These are phyloP conservation scores for Drosophila recens DNA, from an alignment of 2,888 invertebrate species.

Conservation along the genomic window DNA sequence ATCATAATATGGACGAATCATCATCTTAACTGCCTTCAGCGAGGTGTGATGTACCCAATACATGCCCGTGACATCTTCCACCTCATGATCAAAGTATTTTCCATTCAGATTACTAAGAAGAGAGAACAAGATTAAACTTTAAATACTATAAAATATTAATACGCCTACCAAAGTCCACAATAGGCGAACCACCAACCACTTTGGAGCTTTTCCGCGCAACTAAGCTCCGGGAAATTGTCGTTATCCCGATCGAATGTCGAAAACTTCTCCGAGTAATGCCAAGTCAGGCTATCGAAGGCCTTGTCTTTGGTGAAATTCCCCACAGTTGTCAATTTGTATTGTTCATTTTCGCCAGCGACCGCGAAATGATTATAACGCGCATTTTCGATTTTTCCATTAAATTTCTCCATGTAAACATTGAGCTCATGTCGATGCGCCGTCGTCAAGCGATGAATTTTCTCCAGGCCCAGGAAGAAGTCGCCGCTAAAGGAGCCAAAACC, in stretches of 20 bases:
- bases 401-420: neutral
- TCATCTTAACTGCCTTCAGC: neutral
- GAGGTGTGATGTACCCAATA: neutral
- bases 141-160: neutral
- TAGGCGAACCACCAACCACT: neutral
- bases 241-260: conserved; percentile 4
- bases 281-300: neutral
- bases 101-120: conserved; percentile 5
- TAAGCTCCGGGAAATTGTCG: neutral
- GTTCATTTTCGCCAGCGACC: neutral
- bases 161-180: conserved; percentile 1
- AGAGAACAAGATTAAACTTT: neutral
- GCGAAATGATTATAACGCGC: neutral
- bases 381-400: neutral
- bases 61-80: conserved; percentile 1
- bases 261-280: neutral
- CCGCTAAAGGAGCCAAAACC: conserved; percentile 3
- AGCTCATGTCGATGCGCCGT: conserved; percentile 1
- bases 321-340: neutral
- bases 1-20: neutral
- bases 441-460: conserved; percentile 4
- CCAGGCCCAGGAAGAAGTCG: conserved; percentile 10
- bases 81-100: conserved; percentile 1
- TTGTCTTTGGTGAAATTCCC: neutral
- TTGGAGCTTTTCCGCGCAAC: neutral